Conservation (phyloP, 2,888 invertebrate species). For the Ephialtes manifestator region DNA sequence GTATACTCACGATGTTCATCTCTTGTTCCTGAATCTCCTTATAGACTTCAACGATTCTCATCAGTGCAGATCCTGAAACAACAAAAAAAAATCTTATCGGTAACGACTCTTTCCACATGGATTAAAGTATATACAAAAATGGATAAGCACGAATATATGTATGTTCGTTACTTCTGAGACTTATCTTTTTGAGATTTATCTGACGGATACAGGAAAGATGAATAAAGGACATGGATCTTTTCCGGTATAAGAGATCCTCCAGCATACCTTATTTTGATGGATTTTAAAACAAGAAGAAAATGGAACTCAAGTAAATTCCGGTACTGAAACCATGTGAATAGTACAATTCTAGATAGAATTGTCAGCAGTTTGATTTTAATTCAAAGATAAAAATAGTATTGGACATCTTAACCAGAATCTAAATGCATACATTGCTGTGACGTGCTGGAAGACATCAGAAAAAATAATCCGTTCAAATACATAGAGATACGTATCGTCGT, state of each 20-base stretch:
- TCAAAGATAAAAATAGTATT: background rate
- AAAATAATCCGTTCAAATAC: background rate
- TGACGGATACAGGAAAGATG: too few relatives aligned
- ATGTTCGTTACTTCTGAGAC: too few relatives aligned
- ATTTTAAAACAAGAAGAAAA: background rate
- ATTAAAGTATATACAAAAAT: too few relatives aligned
- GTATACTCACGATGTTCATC: conserved; percentile 95
- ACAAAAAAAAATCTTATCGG: conserved; percentile 73
- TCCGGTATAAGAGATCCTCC: too few relatives aligned
- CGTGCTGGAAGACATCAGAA: background rate
- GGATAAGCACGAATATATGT: too few relatives aligned
- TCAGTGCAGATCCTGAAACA: conserved; percentile 93
- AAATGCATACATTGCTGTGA: background rate
- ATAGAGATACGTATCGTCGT: background rate
- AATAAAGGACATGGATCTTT: too few relatives aligned
- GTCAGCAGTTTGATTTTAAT: background rate
- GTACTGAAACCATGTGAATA: background rate
- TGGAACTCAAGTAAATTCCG: background rate
- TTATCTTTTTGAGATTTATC: too few relatives aligned
- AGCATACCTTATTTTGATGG: too few relatives aligned
- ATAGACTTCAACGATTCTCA: conserved; percentile 97
- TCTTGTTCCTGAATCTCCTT: conserved; percentile 98
- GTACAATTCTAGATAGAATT: background rate
- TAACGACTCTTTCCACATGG: background rate
- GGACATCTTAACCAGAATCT: background rate